Evolutionary conservation across 2,888 invertebrate species (phyloP), one percentile per base, ranked within the genome.

Genomic region (Oscheius myriophilus): DNA sequence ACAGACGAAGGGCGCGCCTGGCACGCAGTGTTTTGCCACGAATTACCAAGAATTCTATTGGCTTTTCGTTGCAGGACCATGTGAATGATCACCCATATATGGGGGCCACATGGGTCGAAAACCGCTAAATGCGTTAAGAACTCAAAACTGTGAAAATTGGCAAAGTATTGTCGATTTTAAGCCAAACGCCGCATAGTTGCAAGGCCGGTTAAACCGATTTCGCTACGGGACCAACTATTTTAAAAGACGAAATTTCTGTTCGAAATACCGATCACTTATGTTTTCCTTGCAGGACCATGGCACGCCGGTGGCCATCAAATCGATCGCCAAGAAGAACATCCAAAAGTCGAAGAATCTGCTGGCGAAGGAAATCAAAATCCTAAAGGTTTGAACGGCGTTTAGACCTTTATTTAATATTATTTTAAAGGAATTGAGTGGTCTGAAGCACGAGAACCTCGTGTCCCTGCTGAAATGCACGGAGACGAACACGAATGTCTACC

Each of bases 361-460:
- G 54, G 94, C 94, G 74, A 99, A 99, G 88, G 98, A 98, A 90
- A 98, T 98, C 79, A 96, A 96, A 90, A 98, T 98, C 86, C 90
- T 99, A 65, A 95, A 96, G 90, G 92, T 92, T 18, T 18, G 49
- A 33, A 14, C n/a, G 33, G 3, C 33, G 9, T 54, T 26, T 18
- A 25, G n/a, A 54, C 12, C 16, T 14, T 23, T 25, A 21, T 16
- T 16, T 53, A 25, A 16, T 11, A 1, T 11, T 54, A 12, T 7
- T 49, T 62, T 74, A 23, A 55, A 92, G 92, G 97, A 98, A 89
- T 89, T 98, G 86, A 96, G 96, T 33, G 93, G 93, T 87, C 90
- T 97, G 65, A 95, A 97, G 88, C 97, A 98, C 90, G 95, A 96
- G 86, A 97, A 98, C 91, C 94, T 98, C 77, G 98, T 99, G 65